These are phyloP conservation scores for Prionace glauca DNA, from an alignment of 2,797 vertebrate genomes.

Conservation along the genomic window DNA sequence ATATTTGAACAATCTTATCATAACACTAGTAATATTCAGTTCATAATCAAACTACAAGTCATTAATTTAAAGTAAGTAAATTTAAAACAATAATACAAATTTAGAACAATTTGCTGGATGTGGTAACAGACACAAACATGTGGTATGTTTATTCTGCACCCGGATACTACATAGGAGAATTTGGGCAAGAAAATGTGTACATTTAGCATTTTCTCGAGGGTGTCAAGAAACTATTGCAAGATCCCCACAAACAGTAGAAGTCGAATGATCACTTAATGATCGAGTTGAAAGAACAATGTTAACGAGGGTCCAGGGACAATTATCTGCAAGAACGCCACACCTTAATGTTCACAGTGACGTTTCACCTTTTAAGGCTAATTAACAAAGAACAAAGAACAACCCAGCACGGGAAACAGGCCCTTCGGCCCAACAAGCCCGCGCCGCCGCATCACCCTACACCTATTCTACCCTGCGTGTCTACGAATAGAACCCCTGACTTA, in stretches of 20 bases:
- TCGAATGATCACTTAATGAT: not conserved
- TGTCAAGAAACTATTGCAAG: not conserved
- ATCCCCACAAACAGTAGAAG: not conserved
- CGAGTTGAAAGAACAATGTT: not conserved
- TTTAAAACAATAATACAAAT: not conserved
- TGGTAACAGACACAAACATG: not conserved
- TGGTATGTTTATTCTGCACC: not conserved
- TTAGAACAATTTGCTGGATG: not conserved
- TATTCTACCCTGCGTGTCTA: no score
- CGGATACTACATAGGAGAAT: not conserved
- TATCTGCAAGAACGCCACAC: not conserved
- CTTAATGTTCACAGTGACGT: not conserved
- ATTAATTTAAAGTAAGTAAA: not conserved
- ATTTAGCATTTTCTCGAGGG: not conserved
- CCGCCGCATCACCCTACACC: no score
- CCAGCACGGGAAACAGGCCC: no score
- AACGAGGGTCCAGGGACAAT: not conserved
- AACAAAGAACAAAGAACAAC: no score
- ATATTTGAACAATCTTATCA: not conserved
- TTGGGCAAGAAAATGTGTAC: not conserved
- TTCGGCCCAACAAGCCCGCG: no score
- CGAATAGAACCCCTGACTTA: no score
- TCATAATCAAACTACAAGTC: not conserved
- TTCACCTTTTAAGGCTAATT: slow-evolving; percentile 12
- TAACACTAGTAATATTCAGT: not conserved